Conservation (phyloP, 2,888 invertebrate genomes). For the Gasteruption jaculator region DNA sequence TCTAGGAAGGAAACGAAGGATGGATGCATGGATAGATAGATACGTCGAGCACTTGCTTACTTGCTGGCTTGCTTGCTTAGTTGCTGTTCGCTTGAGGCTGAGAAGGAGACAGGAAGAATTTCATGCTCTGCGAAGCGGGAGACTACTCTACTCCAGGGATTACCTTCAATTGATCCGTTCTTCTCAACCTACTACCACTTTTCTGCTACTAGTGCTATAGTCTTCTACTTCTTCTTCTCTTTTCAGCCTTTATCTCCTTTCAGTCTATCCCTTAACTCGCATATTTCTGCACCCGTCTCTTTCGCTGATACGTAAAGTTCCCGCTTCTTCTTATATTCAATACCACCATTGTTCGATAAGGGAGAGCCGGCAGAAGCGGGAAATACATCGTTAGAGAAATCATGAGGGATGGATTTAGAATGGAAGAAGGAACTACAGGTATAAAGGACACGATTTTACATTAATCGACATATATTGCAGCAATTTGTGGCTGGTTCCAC, state of each 20-base stretch:
- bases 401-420: no score
- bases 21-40: conserved; percentile 19
- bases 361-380: conserved; percentile 43
- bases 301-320: conserved; percentile 4
- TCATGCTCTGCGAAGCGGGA: conserved; percentile 44
- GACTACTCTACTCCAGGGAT: conserved; percentile 48
- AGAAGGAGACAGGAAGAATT: conserved; percentile 45
- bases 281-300: not conserved
- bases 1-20: conserved; percentile 22
- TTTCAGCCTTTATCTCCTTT: conserved; percentile 22
- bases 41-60: conserved; percentile 19
- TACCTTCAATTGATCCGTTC: conserved; percentile 47
- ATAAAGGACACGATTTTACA: no score
- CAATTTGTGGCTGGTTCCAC: no score
- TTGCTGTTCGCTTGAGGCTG: no score
- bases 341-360: conserved; percentile 34
- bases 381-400: conserved; percentile 40
- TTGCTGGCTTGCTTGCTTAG: no score
- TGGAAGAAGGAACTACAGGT: no score
- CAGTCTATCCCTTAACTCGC: conserved; percentile 15
- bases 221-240: conserved; percentile 27
- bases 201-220: conserved; percentile 21
- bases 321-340: conserved; percentile 25
- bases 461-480: no score
- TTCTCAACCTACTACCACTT: conserved; percentile 28